Percentiles rank a stretch among this genome's conserved stretches.
Evolutionary conservation across 2,797 vertebrate species (phyloP).

Genomic region (Xiphophorus birchmanni): DNA sequence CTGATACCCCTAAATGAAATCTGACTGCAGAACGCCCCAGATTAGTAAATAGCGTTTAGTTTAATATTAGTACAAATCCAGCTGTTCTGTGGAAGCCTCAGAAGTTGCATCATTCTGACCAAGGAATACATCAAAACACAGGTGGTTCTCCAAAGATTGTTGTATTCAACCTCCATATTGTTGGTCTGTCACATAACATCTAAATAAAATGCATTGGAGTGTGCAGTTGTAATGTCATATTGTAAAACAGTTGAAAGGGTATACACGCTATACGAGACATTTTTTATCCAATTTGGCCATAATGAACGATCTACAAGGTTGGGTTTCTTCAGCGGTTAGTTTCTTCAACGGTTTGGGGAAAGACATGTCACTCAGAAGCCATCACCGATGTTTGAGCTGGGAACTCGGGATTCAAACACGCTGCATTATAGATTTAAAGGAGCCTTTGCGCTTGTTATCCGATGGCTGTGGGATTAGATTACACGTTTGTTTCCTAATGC

Average conservation of each 20-base stretch:
- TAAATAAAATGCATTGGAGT: not conserved
- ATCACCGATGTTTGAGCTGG: slow-evolving; percentile 22
- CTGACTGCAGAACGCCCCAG: not conserved
- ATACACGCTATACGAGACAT: not conserved
- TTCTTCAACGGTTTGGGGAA: slow-evolving; percentile 17
- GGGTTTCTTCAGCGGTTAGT: slow-evolving; percentile 16
- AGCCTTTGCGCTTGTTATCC: slow-evolving; percentile 12
- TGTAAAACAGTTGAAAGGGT: not conserved
- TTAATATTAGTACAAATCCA: not conserved
- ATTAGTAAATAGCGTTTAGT: not conserved
- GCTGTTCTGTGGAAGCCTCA: no score
- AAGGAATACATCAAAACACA: not conserved
- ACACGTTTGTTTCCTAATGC: slow-evolving; percentile 36
- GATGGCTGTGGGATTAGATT: slow-evolving; percentile 40
- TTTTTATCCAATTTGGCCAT: slow-evolving; percentile 18
- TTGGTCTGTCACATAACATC: not conserved
- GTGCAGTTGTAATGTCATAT: not conserved
- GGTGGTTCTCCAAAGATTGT: not conserved
- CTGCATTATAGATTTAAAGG: not conserved
- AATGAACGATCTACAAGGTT: slow-evolving; percentile 16
- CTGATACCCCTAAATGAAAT: not conserved
- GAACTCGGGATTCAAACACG: slow-evolving; percentile 11
- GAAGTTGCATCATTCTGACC: no score
- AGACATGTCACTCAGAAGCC: slow-evolving; percentile 10
- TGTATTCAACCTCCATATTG: not conserved